Conservation (phyloP, 1,140 invertebrate genomes). For the Onthophagus taurus region DNA sequence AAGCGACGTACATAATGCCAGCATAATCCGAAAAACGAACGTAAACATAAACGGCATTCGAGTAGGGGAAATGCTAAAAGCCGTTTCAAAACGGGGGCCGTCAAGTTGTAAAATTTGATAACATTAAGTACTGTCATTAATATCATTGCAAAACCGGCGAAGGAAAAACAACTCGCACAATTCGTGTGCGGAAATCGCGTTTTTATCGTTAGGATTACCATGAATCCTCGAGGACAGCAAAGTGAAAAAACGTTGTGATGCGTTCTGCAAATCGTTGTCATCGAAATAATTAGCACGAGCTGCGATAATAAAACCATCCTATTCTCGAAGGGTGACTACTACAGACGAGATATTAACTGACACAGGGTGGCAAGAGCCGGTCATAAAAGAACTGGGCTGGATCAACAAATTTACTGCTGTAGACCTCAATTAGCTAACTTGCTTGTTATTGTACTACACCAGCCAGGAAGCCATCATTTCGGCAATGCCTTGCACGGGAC, state of each 20-base stretch:
- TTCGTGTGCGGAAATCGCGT: slow-evolving; percentile 10
- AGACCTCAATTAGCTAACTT: slow-evolving; percentile 30
- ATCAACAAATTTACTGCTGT: slow-evolving; percentile 29
- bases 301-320: neutral
- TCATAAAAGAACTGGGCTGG: slow-evolving; percentile 18
- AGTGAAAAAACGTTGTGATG: slow-evolving; percentile 19
- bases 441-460: slow-evolving; percentile 23
- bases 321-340: too few species aligned
- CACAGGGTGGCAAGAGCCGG: slow-evolving; percentile 9
- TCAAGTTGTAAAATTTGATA: slow-evolving; percentile 8
- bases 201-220: slow-evolving; percentile 17
- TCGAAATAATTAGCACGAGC: neutral
- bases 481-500: slow-evolving; percentile 1
- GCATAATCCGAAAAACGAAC: too few species aligned
- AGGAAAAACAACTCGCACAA: slow-evolving; percentile 2
- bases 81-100: too few species aligned
- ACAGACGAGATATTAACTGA: too few species aligned
- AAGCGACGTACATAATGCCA: too few species aligned
- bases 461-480: slow-evolving; percentile 2
- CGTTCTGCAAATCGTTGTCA: neutral
- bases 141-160: slow-evolving; percentile 10
- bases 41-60: too few species aligned
- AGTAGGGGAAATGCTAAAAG: neutral
- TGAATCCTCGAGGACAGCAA: slow-evolving; percentile 17
- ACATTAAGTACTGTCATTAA: slow-evolving; percentile 9